These are phyloP conservation scores for Harmothoe impar DNA, from an alignment of 2,888 invertebrate genomes.

Conservation along the genomic window DNA sequence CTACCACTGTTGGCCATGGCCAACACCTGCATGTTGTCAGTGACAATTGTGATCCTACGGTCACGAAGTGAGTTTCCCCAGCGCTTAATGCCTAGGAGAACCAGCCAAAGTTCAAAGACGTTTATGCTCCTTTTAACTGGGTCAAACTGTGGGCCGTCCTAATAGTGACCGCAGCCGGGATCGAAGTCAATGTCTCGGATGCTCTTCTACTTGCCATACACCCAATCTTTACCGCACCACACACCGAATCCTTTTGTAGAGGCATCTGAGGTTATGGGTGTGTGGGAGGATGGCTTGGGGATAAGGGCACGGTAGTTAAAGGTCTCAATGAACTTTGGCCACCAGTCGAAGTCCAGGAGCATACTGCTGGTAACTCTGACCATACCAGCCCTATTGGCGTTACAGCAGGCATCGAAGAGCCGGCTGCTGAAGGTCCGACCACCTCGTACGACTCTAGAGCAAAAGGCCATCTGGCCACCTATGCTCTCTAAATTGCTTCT, in stretches of 20 bases:
- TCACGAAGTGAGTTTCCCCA: not conserved
- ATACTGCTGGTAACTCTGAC: not conserved
- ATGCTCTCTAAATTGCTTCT: too few relatives aligned
- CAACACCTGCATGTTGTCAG: slow-evolving; percentile 17
- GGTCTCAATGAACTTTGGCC: too few relatives aligned
- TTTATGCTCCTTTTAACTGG: not conserved
- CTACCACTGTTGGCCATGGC: not conserved
- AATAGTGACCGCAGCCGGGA: too few relatives aligned
- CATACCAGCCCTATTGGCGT: not conserved
- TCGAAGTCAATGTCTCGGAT: too few relatives aligned
- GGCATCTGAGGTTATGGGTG: not conserved
- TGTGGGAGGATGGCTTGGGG: not conserved
- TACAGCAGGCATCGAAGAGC: not conserved
- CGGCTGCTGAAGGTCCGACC: not conserved
- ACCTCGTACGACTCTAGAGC: too few relatives aligned
- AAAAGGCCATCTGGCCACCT: too few relatives aligned
- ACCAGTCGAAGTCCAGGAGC: not conserved
- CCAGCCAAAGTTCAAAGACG: slow-evolving; percentile 28
- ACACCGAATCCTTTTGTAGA: too few relatives aligned
- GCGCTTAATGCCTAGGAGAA: not conserved
- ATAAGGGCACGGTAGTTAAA: not conserved
- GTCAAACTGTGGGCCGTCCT: not conserved
- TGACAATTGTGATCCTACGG: not conserved
- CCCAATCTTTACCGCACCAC: too few relatives aligned
- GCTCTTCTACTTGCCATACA: too few relatives aligned